Conservation (phyloP, 2,113 vertebrate species). For the Physeter macrocephalus region DNA sequence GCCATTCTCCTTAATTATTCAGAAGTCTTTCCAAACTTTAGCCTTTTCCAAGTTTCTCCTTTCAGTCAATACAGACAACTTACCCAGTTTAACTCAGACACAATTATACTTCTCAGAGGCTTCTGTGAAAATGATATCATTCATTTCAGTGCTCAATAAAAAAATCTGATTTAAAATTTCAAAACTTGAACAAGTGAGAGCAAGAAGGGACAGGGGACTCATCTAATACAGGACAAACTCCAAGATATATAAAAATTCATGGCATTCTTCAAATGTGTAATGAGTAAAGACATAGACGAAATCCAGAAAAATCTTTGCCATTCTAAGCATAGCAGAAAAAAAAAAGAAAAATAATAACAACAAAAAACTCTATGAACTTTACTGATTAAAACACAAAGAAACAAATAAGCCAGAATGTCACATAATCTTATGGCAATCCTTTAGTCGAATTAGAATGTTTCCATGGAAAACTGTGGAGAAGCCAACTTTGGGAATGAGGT, state of each 20-base stretch:
- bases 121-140: constrained; percentile 30
- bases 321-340: not conserved
- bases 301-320: not conserved
- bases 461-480: not conserved
- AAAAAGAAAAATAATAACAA: not conserved
- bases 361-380: not conserved
- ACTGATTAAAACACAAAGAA: not conserved
- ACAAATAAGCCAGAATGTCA: not conserved
- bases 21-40: constrained; percentile 72
- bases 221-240: not conserved
- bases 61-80: constrained; percentile 68
- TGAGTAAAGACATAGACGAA: not conserved
- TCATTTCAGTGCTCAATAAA: constrained; percentile 6
- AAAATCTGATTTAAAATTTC: constrained; percentile 13
- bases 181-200: not conserved
- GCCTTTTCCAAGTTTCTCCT: constrained; percentile 71
- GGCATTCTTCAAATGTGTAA: not conserved
- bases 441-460: not conserved
- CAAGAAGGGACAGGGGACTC: not conserved
- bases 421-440: not conserved
- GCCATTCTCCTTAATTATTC: constrained; percentile 69
- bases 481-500: not conserved
- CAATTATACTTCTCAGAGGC: constrained; percentile 47
- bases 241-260: not conserved
- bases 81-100: constrained; percentile 55